A percentile compares a stretch with the other conserved stretches of the same genome.
Evolutionary conservation across 1,140 invertebrate species (phyloP).

Genomic region (Meloidogyne hapla): DNA sequence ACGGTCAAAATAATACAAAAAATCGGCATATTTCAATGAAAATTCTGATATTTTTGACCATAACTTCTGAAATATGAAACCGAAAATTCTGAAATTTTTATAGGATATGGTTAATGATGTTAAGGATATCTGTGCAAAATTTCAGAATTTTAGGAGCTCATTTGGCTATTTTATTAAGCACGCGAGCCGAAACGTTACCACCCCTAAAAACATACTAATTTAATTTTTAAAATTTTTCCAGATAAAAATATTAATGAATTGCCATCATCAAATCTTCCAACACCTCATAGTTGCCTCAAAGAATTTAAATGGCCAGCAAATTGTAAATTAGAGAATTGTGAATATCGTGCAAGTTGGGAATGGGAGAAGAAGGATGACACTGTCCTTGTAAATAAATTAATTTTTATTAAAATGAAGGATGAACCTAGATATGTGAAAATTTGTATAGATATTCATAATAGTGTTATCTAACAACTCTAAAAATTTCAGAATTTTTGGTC

Average conservation of each 20-base stretch:
- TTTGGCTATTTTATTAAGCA: neutral
- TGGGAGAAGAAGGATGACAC: constrained; percentile 32
- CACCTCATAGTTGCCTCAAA: constrained; percentile 66
- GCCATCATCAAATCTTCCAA: constrained; percentile 64
- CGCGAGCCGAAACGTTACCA: neutral
- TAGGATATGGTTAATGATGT: too few relatives aligned
- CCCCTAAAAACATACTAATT: neutral
- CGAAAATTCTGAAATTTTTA: too few relatives aligned
- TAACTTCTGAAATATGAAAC: too few relatives aligned
- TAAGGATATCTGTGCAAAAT: too few relatives aligned
- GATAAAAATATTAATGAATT: neutral
- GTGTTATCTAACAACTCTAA: too few relatives aligned
- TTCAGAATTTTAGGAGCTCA: too few relatives aligned
- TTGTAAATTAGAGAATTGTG: constrained; percentile 54
- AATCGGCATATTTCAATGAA: too few relatives aligned
- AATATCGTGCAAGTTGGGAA: constrained; percentile 60
- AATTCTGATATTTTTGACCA: too few relatives aligned
- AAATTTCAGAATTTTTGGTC: too few relatives aligned
- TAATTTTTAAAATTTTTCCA: neutral
- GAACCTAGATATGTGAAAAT: too few relatives aligned
- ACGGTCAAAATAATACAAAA: too few relatives aligned
- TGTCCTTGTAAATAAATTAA: constrained; percentile 15
- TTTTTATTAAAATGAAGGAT: neutral
- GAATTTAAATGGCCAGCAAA: constrained; percentile 56
- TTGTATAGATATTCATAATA: too few relatives aligned